Evolutionary conservation across 2,113 vertebrate species (phyloP), one percentile per base, ranked within the genome.

Genomic region (Dromaius novaehollandiae): DNA sequence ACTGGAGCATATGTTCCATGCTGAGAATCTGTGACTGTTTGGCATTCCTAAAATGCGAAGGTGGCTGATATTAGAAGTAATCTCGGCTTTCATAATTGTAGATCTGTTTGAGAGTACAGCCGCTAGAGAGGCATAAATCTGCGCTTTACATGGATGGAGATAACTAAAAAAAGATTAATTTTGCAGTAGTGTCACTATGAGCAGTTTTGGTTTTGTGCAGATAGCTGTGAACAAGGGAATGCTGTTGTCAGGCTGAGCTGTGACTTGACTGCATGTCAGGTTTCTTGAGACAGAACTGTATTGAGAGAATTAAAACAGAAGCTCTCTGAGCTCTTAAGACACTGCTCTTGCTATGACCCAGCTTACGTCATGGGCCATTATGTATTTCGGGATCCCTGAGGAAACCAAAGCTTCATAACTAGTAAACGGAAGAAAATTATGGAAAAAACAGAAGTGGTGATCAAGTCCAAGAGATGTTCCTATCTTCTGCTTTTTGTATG

Each of bases 61-160:
- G 94, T 97, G 91, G 84, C 75, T 93, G 89, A 74, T 97, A 93
- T 70, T 97, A 91, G 95, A 94, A 91, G 40, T 82, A 95, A 38
- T 95, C 90, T 95, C 92, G 93, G 91, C 91, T 95, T 92, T 95
- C 84, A 10, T 93, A 88, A 94, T 85, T 80, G 64, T 85, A 8
- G 87, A 97, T 93, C 84, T 95, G 51, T 61, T 76, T 48, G 79
- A 88, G 85, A 89, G 78, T 60, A 74, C 63, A 95, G 89, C 74
- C 80, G 83, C 3, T 1, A 70, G 77, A 93, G 63, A 86, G 60
- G 38, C 68, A 1, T 89, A 86, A 85, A 88, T 79, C 74, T 89
- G 55, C 82, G 84, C 79, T 95, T 93, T 94, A 82, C 84, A n/a
- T 64, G 71, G 76, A 86, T 64, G 68, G 73, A 86, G 79, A 63